phyloP scores from a whole-genome alignment of 1,140 invertebrate species.

The Caenorhabditis briggsae region DNA sequence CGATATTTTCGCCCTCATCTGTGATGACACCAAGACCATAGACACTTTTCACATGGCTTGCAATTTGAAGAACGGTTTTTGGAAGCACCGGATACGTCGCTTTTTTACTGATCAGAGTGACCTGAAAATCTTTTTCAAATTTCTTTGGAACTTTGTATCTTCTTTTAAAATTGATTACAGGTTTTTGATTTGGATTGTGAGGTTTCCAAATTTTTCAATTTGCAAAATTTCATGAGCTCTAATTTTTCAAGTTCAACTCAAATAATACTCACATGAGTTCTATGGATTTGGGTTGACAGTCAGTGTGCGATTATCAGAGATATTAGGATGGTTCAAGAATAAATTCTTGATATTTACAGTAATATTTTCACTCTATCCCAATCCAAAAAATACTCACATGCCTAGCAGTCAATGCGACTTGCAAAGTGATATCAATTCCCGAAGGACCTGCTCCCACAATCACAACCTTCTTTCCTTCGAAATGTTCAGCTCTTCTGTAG shows the following conservation, averaged over 20 bases:
- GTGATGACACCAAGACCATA: neutral
- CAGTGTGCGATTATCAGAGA: too few species aligned
- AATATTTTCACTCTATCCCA: too few species aligned
- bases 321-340: too few species aligned
- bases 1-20: conserved; percentile 16
- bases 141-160: too few species aligned
- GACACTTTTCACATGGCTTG: conserved; percentile 4
- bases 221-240: too few species aligned
- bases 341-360: too few species aligned
- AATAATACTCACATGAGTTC: conserved; percentile 76
- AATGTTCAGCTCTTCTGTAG: conserved; percentile 84
- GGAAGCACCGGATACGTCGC: neutral
- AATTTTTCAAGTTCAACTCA: too few species aligned
- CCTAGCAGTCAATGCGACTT: conserved; percentile 82
- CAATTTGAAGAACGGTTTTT: neutral
- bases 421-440: conserved; percentile 86
- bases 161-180: too few species aligned
- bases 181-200: too few species aligned
- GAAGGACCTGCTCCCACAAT: conserved; percentile 89
- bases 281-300: too few species aligned
- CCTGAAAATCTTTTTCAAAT: conserved; percentile 8
- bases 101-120: conserved; percentile 29
- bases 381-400: conserved; percentile 82
- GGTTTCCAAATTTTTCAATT: too few species aligned
- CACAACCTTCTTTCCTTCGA: conserved; percentile 82